Base-by-base conservation (phyloP, 2,797 vertebrate species). In the Sebastiscus albofasciatus region DNA sequence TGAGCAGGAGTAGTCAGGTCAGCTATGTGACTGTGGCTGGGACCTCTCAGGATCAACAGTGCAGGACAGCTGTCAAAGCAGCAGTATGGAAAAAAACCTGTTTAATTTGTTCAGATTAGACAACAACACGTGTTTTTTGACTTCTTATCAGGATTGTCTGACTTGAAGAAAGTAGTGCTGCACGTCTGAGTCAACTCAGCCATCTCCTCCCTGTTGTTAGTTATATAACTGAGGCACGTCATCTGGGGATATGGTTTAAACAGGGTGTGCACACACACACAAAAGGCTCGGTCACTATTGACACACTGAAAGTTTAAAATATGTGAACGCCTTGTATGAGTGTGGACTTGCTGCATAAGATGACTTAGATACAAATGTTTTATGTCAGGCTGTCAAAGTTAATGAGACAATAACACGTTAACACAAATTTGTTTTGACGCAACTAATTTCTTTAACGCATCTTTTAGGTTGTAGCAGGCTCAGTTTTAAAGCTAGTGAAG, bases 171-270 rank as follows among this genome's bases (percentile, higher is more conserved):
- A 54, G 70, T 6, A 27, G 67, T 22, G 18, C 6, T 54, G 1
- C 52, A 54, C 10, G n/a, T 54, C 46, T 49, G 46, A 60, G 65
- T 67, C 49, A 67, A 69, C 71, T 75, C 67, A 20, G 67, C 55
- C 56, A 36, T 67, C 84, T 82, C 80, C 88, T 85, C 90, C 88
- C 81, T 75, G 60, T 55, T 82, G 3, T 4, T 66, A 18, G 85
- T 92, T 91, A 90, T 62, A 73, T 85, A 94, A 93, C 82, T 1
- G 56, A 72, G 80, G 55, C 80, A 56, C 27, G 65, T 75, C 79
- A 82, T 69, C 81, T 59, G 66, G 16, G 73, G 68, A 73, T 85
- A 79, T 80, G 79, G 79, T 79, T 87, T 77, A 67, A 75, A 70
- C 77, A 79, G 79, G 83, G 84, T 69, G 91, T 89, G 87, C 65